Conservation (phyloP, 1,140 invertebrate species). For the Patella vulgata region DNA sequence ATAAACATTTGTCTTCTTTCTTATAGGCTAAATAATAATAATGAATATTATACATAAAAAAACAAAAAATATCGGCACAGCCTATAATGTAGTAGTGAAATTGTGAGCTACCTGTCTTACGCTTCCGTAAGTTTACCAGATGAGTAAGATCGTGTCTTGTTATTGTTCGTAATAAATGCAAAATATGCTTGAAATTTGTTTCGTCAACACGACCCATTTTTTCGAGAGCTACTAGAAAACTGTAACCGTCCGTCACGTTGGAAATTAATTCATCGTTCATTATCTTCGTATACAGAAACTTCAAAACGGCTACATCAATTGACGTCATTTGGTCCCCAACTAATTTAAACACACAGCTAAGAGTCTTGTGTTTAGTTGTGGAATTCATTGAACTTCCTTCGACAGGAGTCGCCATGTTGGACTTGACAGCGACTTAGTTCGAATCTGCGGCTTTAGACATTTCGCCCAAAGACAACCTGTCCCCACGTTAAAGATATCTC, state of each 20-base stretch:
- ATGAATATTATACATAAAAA: too few species aligned
- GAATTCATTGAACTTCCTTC: too few species aligned
- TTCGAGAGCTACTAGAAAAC: constrained; percentile 49
- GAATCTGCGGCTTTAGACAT: background rate
- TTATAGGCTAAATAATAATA: too few species aligned
- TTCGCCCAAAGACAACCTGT: too few species aligned
- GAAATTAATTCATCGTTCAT: constrained; percentile 23
- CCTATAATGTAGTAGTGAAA: too few species aligned
- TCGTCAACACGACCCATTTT: constrained; percentile 49
- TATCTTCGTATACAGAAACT: constrained; percentile 26
- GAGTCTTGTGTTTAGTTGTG: background rate
- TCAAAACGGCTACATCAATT: constrained; percentile 30
- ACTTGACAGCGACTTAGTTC: background rate
- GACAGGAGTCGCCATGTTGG: background rate
- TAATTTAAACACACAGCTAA: constrained; percentile 43
- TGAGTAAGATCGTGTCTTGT: constrained; percentile 54
- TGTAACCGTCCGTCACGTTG: constrained; percentile 43
- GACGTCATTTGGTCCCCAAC: constrained; percentile 41
- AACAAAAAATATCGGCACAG: too few species aligned
- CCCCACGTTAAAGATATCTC: too few species aligned
- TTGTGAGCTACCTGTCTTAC: constrained; percentile 47
- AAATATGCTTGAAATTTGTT: constrained; percentile 47
- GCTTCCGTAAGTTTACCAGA: constrained; percentile 37
- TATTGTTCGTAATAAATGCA: constrained; percentile 41
- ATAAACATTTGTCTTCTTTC: too few species aligned